Evolutionary conservation across 1,140 invertebrate species (phyloP).

Genomic region (Heliconius congener): DNA sequence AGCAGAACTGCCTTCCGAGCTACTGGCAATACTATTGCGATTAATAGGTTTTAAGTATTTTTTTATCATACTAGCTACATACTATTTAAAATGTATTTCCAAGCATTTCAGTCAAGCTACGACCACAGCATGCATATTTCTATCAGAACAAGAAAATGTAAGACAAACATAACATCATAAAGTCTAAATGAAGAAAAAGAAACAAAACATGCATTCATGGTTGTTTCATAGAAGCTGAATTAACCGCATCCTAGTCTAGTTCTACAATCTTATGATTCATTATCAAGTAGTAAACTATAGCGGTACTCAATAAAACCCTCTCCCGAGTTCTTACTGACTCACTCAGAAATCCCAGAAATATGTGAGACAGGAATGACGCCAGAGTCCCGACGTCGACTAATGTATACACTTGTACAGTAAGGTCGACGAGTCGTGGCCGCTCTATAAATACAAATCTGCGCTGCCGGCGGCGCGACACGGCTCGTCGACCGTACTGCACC

Average conservation of each 20-base stretch:
- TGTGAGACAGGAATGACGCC: constrained; percentile 15
- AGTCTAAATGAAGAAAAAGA: not conserved
- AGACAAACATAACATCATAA: not conserved
- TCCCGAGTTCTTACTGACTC: constrained; percentile 23
- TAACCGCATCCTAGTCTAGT: constrained; percentile 4
- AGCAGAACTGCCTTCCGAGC: too few species aligned
- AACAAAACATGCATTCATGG: not conserved
- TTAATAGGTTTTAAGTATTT: too few species aligned
- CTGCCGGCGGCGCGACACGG: too few species aligned
- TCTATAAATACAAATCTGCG: too few species aligned
- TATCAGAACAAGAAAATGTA: too few species aligned
- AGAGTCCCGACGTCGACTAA: constrained; percentile 3
- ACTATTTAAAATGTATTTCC: too few species aligned
- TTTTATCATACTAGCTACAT: too few species aligned
- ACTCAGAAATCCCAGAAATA: constrained; percentile 29
- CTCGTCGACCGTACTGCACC: too few species aligned
- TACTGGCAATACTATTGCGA: too few species aligned
- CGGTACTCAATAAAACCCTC: constrained; percentile 15
- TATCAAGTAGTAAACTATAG: not conserved
- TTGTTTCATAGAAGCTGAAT: not conserved
- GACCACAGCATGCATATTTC: too few species aligned
- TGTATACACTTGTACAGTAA: not conserved
- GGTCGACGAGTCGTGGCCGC: too few species aligned
- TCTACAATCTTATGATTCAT: not conserved
- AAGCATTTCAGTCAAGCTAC: too few species aligned